Evolutionary conservation across 2,888 invertebrate species (phyloP).

Genomic region (Luperina nickerlii): DNA sequence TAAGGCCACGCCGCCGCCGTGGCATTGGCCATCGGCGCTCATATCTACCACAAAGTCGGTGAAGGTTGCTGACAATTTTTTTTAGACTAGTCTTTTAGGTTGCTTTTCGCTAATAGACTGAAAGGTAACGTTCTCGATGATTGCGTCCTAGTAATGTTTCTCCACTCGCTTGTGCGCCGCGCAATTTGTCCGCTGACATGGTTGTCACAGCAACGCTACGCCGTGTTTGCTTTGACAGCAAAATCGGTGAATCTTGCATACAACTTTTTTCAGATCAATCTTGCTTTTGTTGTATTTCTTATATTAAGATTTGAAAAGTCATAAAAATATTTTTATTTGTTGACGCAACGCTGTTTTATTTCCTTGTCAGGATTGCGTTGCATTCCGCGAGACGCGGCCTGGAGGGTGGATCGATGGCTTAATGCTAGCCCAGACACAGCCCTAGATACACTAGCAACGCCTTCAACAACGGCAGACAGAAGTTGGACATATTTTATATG

Average conservation of each 20-base stretch:
- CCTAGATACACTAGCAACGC: neutral
- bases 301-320: too few relatives aligned
- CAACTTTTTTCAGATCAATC: neutral
- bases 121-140: neutral
- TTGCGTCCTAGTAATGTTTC: neutral
- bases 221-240: neutral
- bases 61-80: neutral
- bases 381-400: too few relatives aligned
- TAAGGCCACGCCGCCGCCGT: too few relatives aligned
- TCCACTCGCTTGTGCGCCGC: neutral
- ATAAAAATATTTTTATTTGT: too few relatives aligned
- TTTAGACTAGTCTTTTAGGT: neutral
- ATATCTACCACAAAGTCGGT: neutral
- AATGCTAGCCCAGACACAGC: neutral
- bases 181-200: neutral
- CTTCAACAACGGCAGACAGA: neutral
- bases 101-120: neutral
- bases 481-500: neutral
- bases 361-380: slow-evolving; percentile 11
- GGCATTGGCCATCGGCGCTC: too few relatives aligned
- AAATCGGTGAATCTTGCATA: neutral
- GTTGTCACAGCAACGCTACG: neutral
- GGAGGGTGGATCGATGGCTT: slow-evolving; percentile 9
- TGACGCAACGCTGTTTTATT: too few relatives aligned
- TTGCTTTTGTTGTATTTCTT: neutral